Evolutionary conservation across 2,113 vertebrate species (phyloP), one percentile per base, ranked within the genome.

Genomic region (Lagopus leucura): DNA sequence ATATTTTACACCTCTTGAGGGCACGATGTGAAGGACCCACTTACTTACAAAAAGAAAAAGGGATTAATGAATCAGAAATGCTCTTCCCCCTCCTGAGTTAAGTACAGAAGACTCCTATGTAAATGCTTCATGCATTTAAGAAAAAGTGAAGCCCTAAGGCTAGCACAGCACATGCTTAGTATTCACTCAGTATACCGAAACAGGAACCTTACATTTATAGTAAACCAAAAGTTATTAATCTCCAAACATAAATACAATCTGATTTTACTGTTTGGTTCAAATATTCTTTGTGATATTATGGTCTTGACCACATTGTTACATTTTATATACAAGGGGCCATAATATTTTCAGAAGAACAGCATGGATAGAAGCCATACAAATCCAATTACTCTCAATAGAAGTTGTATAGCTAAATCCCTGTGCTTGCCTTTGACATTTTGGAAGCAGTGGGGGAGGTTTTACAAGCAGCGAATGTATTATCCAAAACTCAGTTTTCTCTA

Each of bases 21-120:
- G 69, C 89, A 93, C 50, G 89, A 93, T 88, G 83, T 90, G 92
- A 97, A 93, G 94, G 95, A 86, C 83, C 36, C 73, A 34, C 84
- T 92, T 96, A 91, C 82, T 96, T 48, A 85, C 67, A 78, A 91
- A 92, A 92, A 86, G 87, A 95, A 95, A 95, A 96, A 73, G 76
- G 95, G 92, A 92, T 96, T 95, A 93, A 94, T 93, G 95, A 95
- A 95, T 96, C 88, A 96, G 94, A 97, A 96, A 96, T 94, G 86
- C 96, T 95, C 94, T 95, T 89, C 92, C 94, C 96, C 93, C 93
- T 93, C 88, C 94, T 85, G 92, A 96, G 95, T 95, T 89, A 94
- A 96, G 93, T 95, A 96, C 88, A 95, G 91, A 96, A 93, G 94
- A 90, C 83, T 95, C 88, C 84, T 94, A 93, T 94, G 95, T 94